Evolutionary conservation across 2,888 invertebrate species (phyloP), one percentile per base, ranked within the genome.

Genomic region (Heliconius hortense): DNA sequence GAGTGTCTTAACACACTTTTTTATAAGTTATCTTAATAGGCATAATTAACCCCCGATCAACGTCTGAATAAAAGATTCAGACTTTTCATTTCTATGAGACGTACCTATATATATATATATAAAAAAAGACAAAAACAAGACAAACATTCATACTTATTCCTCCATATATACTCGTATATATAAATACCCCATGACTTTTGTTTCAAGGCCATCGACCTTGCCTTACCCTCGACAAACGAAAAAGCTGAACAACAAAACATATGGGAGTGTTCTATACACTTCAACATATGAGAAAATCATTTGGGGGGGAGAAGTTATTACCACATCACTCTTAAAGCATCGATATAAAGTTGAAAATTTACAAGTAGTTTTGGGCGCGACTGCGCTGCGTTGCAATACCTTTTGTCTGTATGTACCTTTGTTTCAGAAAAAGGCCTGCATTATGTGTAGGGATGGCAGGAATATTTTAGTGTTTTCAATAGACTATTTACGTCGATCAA

Each of bases 231-330:
- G 73, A 76, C 78, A 79, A 66, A 66, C 66, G 66, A 43, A 66
- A 66, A 39, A 79, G 75, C 72, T 28, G 76, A 78, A 80, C 78
- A 80, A 78, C 79, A 80, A 81, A 80, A 80, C 80, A 77, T 78
- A 79, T 80, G 79, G 80, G 80, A 78, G 80, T 77, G 80, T 79
- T 78, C 77, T 78, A 77, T 80, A 79, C 77, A 80, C 78, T 79
- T 79, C 75, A 78, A 76, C 77, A 79, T 79, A 78, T 72, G 75
- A 78, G 76, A 76, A 79, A 77, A 79, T 80, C 77, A 71, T 73
- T 79, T 80, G 24, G 11, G 26, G 60, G 18, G 39, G 11, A 10
- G 8, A 7, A 60, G 43, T 26, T n/a, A 71, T 11, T 39, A 56
- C 28, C 24, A 35, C 48, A 26, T 77, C 59, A 67, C 53, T 69